Percentiles rank a stretch among this genome's conserved stretches.
Evolutionary conservation across 2,888 invertebrate genomes (phyloP).

Genomic region (Folsomia candida): DNA sequence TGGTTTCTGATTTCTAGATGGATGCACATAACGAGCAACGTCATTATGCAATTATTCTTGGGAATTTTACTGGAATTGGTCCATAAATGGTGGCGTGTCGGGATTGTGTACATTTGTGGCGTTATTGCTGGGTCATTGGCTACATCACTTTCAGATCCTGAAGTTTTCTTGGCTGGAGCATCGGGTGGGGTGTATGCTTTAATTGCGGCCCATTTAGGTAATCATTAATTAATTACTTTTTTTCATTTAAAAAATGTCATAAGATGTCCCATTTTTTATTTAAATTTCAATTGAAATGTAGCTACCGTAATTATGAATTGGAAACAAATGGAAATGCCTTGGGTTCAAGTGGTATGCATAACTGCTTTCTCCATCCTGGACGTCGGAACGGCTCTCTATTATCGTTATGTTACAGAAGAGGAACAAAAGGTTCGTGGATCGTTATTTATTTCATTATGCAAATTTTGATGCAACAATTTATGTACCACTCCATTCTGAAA

Average conservation of each 20-base stretch:
- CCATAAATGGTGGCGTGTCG: conserved; percentile 90
- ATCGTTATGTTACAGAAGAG: conserved; percentile 70
- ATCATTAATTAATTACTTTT: background rate
- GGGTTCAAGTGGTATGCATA: conserved; percentile 78
- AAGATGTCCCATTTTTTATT: conserved; percentile 42
- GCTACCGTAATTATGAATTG: no score
- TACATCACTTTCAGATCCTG: conserved; percentile 75
- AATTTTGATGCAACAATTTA: background rate
- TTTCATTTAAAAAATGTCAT: background rate
- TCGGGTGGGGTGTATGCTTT: conserved; percentile 89
- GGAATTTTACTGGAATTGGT: conserved; percentile 95
- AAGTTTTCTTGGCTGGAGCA: conserved; percentile 76
- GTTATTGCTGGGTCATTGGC: conserved; percentile 80
- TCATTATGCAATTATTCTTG: conserved; percentile 85
- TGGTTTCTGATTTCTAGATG: conserved; percentile 62
- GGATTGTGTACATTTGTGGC: conserved; percentile 77
- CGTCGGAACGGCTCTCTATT: conserved; percentile 85
- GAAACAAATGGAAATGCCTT: conserved; percentile 94
- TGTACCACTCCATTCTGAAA: background rate
- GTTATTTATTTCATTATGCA: no score
- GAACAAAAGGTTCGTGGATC: conserved; percentile 59
- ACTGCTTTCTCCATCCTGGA: conserved; percentile 77
- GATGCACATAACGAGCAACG: conserved; percentile 84
- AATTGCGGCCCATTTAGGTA: conserved; percentile 80
- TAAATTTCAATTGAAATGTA: no score